Evolutionary conservation across 2,797 vertebrate species (phyloP).

Genomic region (Botia almorhae): DNA sequence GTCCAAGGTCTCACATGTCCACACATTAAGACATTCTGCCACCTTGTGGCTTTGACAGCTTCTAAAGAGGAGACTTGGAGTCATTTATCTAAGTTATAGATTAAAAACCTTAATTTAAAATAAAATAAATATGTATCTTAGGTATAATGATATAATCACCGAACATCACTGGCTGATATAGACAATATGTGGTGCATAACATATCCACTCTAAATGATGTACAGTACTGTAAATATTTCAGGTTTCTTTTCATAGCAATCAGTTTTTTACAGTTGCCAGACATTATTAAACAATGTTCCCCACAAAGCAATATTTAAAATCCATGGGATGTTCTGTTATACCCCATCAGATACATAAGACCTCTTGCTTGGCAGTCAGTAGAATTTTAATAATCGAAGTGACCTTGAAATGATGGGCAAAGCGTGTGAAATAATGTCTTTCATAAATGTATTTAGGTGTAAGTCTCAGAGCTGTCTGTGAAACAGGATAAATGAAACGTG

Average conservation of each 20-base stretch:
- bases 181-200: not conserved
- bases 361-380: not conserved
- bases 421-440: slow-evolving; percentile 58
- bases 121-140: not conserved
- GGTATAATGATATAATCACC: no score
- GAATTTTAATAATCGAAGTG: slow-evolving; percentile 28
- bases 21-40: slow-evolving; percentile 65
- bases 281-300: slow-evolving; percentile 1
- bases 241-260: not conserved
- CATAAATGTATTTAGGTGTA: slow-evolving; percentile 59
- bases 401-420: slow-evolving; percentile 65
- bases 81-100: not conserved
- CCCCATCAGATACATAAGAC: not conserved
- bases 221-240: not conserved
- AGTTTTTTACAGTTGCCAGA: not conserved
- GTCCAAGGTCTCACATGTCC: slow-evolving; percentile 52
- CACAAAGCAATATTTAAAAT: slow-evolving; percentile 2
- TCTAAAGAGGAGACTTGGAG: no score
- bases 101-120: not conserved
- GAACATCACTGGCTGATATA: no score
- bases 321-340: not conserved
- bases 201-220: not conserved
- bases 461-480: slow-evolving; percentile 60
- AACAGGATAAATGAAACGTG: slow-evolving; percentile 53
- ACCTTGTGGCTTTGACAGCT: slow-evolving; percentile 71